A percentile compares a stretch with the other conserved stretches of the same genome.
phyloP scores from a whole-genome alignment of 2,888 invertebrate genomes.

The Acronicta psi region DNA sequence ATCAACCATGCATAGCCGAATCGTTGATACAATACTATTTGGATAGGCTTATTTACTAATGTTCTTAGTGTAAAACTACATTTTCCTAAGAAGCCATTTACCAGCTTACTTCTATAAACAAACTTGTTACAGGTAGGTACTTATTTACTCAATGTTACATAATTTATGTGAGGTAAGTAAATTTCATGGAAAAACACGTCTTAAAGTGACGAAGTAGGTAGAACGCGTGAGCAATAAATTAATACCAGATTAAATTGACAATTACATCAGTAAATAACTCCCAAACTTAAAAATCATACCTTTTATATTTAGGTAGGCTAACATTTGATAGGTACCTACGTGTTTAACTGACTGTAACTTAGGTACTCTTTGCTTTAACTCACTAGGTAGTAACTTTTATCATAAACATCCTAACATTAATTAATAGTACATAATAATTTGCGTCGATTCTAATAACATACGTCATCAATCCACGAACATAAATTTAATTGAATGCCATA shows the following conservation, averaged over 20 bases:
- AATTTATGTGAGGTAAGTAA: constrained; percentile 26
- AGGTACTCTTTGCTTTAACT: no score
- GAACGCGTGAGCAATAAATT: constrained; percentile 19
- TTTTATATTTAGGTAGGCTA: not conserved
- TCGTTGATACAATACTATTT: constrained; percentile 12
- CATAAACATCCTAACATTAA: no score
- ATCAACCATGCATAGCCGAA: constrained; percentile 17
- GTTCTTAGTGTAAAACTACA: constrained; percentile 6
- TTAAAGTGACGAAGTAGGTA: constrained; percentile 1
- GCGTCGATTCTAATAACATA: no score
- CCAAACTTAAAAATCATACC: not conserved
- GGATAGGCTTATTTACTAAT: constrained; percentile 23
- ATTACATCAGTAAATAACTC: constrained; percentile 2
- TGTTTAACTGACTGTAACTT: no score
- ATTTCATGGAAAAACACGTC: constrained; percentile 28
- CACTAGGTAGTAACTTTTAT: no score
- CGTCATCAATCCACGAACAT: no score
- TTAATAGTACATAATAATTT: no score
- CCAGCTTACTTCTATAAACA: not conserved
- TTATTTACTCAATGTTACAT: constrained; percentile 11
- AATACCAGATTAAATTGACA: constrained; percentile 22
- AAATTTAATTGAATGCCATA: no score
- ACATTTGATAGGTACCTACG: no score
- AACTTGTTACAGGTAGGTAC: constrained; percentile 5
- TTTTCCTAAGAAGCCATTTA: no score